A percentile compares a stretch with the other conserved stretches of the same genome.
These are phyloP conservation scores for Euphysa ruthae DNA, from an alignment of 30 jellyfish, hydroid and myxozoan species.

Conservation along the genomic window DNA sequence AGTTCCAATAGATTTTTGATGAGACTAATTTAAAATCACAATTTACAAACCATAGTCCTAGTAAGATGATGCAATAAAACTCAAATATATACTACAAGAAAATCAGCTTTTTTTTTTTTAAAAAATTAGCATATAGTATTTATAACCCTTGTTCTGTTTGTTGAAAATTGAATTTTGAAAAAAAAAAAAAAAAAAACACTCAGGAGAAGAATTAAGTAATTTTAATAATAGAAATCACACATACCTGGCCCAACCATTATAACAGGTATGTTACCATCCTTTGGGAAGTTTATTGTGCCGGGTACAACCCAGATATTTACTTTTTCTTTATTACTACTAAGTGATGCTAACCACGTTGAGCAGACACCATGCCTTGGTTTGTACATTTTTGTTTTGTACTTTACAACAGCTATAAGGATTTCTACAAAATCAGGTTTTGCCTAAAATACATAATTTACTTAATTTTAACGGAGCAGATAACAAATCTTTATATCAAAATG, in stretches of 20 bases:
- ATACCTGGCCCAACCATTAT: slow-evolving; percentile 98
- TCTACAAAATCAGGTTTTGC: slow-evolving; percentile 52
- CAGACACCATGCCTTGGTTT: slow-evolving; percentile 88
- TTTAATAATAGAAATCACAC: no score
- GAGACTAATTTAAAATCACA: no score
- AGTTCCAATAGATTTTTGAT: no score
- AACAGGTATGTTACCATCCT: slow-evolving; percentile 44
- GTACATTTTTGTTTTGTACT: slow-evolving; percentile 64
- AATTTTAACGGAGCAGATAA: no score
- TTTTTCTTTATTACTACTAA: slow-evolving; percentile 2
- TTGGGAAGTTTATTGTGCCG: slow-evolving; percentile 67
- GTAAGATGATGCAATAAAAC: no score
- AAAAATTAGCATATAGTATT: no score
- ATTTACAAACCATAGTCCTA: no score
- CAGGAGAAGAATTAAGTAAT: background rate
- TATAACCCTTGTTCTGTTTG: background rate
- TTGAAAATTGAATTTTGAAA: background rate
- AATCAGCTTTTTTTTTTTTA: no score
- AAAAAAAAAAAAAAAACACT: no score
- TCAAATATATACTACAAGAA: no score
- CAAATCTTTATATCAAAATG: no score
- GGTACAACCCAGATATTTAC: slow-evolving; percentile 46
- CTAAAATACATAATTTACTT: no score
- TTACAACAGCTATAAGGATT: slow-evolving; percentile 89
- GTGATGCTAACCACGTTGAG: slow-evolving; percentile 93